phyloP scores from a whole-genome alignment of 2,888 invertebrate genomes.

The Phlogophora meticulosa region DNA sequence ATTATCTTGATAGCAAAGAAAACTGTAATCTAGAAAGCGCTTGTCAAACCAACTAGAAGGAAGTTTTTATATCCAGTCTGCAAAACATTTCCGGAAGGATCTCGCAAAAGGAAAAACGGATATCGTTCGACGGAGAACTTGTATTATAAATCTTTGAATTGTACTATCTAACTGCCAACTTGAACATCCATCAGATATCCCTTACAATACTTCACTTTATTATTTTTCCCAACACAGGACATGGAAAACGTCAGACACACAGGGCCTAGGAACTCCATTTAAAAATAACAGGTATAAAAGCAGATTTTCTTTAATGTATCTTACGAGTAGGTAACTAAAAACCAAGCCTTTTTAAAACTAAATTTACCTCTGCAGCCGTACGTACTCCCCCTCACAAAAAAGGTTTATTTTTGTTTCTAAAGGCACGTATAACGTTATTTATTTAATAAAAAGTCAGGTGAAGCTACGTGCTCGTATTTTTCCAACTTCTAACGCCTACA shows the following conservation, averaged over 20 bases:
- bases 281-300: no score
- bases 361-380: background rate
- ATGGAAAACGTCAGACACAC: background rate
- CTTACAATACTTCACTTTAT: background rate
- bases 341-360: background rate
- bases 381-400: background rate
- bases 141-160: constrained; percentile 47
- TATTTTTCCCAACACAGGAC: background rate
- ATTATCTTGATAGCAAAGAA: constrained; percentile 31
- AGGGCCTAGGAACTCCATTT: no score
- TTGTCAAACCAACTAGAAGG: constrained; percentile 28
- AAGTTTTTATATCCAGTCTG: constrained; percentile 47
- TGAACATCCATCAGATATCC: constrained; percentile 5
- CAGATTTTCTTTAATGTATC: no score
- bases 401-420: constrained; percentile 28
- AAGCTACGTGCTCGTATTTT: constrained; percentile 42
- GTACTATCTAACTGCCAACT: constrained; percentile 9
- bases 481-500: constrained; percentile 34
- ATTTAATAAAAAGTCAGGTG: constrained; percentile 46
- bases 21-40: constrained; percentile 41
- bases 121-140: constrained; percentile 37
- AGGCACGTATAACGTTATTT: constrained; percentile 38
- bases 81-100: constrained; percentile 35
- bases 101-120: constrained; percentile 32
- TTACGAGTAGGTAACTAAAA: background rate